Conservation (phyloP, 2,797 vertebrate species). For the Aselliscus stoliczkanus region DNA sequence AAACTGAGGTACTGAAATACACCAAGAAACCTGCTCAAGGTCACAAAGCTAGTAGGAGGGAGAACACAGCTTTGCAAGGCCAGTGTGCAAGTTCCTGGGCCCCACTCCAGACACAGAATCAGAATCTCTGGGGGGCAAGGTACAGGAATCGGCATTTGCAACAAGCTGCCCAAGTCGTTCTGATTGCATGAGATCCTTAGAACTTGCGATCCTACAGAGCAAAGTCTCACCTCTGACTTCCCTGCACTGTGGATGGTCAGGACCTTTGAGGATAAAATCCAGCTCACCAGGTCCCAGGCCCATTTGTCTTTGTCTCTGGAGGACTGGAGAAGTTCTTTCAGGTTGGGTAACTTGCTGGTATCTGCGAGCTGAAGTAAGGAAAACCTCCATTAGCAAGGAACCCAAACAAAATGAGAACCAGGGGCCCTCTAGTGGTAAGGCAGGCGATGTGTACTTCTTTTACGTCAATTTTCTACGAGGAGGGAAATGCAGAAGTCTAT, state of each 20-base stretch:
- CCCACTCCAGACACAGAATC: background rate
- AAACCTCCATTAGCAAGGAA: conserved; percentile 44
- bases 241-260: conserved; percentile 90
- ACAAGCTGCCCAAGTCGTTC: background rate
- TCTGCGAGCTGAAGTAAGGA: conserved; percentile 86
- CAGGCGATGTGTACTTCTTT: conserved; percentile 20
- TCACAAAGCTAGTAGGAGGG: background rate
- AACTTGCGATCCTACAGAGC: background rate
- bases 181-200: background rate
- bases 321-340: conserved; percentile 89
- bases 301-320: conserved; percentile 82
- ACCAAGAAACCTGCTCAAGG: background rate
- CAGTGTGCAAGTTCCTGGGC: background rate
- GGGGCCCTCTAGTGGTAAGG: conserved; percentile 75
- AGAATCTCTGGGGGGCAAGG: background rate
- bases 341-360: conserved; percentile 87
- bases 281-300: conserved; percentile 89
- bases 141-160: background rate
- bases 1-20: background rate
- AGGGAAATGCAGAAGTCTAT: background rate
- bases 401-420: background rate
- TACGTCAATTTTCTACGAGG: background rate
- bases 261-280: conserved; percentile 94
- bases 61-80: background rate
- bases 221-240: conserved; percentile 88